Evolutionary conservation across 2,113 vertebrate species (phyloP).

Genomic region (Aegithalos caudatus): DNA sequence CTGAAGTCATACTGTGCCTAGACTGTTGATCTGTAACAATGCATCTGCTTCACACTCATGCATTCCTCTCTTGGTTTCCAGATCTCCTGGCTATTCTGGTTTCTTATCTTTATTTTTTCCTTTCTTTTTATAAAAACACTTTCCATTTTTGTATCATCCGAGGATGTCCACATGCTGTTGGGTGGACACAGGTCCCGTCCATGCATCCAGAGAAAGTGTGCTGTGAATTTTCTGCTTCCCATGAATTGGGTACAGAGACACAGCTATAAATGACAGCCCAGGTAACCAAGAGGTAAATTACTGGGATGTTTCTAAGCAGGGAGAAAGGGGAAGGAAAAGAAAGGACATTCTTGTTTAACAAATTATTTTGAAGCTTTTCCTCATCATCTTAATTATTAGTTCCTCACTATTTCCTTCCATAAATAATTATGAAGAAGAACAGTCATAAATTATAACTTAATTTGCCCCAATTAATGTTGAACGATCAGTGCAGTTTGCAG

Average conservation of each 20-base stretch:
- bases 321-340: background rate
- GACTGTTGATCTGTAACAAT: background rate
- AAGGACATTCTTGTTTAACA: background rate
- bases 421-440: conserved; percentile 26
- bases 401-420: background rate
- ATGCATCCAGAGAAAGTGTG: background rate
- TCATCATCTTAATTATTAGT: conserved; percentile 16
- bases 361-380: background rate
- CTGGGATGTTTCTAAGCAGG: background rate
- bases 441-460: conserved; percentile 28
- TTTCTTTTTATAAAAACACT: background rate
- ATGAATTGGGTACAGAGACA: background rate
- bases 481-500: conserved; percentile 3
- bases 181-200: background rate
- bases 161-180: background rate
- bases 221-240: background rate
- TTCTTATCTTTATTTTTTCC: background rate
- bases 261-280: background rate
- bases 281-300: background rate
- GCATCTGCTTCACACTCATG: background rate
- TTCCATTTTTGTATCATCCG: background rate
- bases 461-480: conserved; percentile 48
- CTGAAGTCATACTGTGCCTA: background rate
- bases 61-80: background rate
- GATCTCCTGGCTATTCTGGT: background rate